phyloP scores from a whole-genome alignment of 2,797 vertebrate species.

The Vespertilio murinus region DNA sequence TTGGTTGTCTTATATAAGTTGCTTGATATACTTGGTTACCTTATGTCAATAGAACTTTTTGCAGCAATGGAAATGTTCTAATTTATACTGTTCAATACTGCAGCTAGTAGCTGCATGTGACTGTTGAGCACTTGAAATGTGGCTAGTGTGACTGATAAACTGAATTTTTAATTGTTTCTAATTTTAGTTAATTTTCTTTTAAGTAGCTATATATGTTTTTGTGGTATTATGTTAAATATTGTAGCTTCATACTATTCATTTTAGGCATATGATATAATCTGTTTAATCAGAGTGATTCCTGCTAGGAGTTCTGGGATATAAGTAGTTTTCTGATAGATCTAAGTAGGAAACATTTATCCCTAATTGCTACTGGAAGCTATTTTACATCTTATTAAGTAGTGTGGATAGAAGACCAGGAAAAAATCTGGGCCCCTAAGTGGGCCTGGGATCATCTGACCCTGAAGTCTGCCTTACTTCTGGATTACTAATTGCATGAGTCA shows the following conservation, averaged over 20 bases:
- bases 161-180: conserved; percentile 10
- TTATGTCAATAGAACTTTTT: not conserved
- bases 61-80: not conserved
- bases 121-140: not conserved
- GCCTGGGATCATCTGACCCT: not conserved
- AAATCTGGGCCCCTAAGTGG: not conserved
- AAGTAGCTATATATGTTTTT: not conserved
- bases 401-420: not conserved
- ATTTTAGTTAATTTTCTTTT: conserved; percentile 6
- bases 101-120: too few species aligned
- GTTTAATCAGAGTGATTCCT: not conserved
- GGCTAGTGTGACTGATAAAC: not conserved
- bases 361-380: not conserved
- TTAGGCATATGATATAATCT: not conserved
- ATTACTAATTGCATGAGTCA: not conserved
- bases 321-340: conserved; percentile 5
- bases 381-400: not conserved
- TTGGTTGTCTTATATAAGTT: not conserved
- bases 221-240: not conserved
- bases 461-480: not conserved
- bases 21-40: not conserved
- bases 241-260: not conserved
- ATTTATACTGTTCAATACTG: not conserved
- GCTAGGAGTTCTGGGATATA: conserved; percentile 1
- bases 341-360: not conserved